Conservation (phyloP, 2,888 invertebrate species). For the Malacosoma neustria region DNA sequence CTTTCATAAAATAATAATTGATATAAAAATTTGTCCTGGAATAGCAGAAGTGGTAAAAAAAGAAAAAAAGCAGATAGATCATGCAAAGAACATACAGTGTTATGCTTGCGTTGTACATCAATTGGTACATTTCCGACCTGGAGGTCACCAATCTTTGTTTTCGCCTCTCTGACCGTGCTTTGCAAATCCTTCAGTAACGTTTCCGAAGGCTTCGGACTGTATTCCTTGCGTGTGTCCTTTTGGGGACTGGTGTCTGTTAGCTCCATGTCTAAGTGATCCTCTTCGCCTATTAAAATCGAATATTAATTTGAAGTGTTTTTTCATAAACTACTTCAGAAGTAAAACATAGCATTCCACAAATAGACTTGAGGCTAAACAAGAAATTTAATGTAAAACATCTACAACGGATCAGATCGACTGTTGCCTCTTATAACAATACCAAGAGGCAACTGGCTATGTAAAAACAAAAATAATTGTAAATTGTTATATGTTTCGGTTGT, state of each 20-base stretch:
- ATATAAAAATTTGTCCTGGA: background rate
- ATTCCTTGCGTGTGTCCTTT: constrained; percentile 31
- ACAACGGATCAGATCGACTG: too few relatives aligned
- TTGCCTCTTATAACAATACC: too few relatives aligned
- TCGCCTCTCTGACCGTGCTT: constrained; percentile 73
- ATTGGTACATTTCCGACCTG: constrained; percentile 63
- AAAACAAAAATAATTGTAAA: too few relatives aligned
- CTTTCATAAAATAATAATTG: too few relatives aligned
- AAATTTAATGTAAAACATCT: too few relatives aligned
- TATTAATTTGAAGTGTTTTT: background rate
- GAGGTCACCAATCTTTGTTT: constrained; percentile 77
- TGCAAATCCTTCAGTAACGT: constrained; percentile 69
- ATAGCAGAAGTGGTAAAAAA: background rate
- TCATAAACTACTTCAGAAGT: background rate
- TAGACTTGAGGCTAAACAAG: too few relatives aligned
- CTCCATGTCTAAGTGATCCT: constrained; percentile 51
- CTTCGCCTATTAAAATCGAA: constrained; percentile 42
- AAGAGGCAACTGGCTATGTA: too few relatives aligned
- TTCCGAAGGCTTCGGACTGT: constrained; percentile 48
- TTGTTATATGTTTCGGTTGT: too few relatives aligned
- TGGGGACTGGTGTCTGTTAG: constrained; percentile 22
- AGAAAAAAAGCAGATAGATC: constrained; percentile 42
- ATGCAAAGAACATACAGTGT: constrained; percentile 63
- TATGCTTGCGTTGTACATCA: constrained; percentile 49
- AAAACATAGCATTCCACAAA: too few relatives aligned